Conservation (phyloP, 1,140 invertebrate genomes). For the Phymastichus coffea region DNA sequence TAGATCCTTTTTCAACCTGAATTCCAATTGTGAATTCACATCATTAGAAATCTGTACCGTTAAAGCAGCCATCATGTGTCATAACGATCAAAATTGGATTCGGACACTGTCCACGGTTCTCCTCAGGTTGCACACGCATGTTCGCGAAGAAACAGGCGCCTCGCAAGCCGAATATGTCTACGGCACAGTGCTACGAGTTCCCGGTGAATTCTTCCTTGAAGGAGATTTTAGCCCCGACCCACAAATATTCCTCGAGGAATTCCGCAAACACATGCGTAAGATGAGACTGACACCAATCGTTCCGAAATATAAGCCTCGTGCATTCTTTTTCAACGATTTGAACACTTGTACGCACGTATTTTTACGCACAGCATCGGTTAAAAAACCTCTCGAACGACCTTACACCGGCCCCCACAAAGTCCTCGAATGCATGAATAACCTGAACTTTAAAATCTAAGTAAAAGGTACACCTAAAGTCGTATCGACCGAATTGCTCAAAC, state of each 20-base stretch:
- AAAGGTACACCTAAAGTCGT: background rate
- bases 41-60: too few species aligned
- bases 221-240: background rate
- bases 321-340: constrained; percentile 24
- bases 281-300: background rate
- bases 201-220: constrained; percentile 42
- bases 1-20: too few species aligned
- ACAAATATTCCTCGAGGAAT: background rate
- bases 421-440: background rate
- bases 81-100: too few species aligned
- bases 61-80: too few species aligned
- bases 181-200: constrained; percentile 18
- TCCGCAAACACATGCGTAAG: constrained; percentile 8
- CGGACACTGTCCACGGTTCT: too few species aligned
- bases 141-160: too few species aligned
- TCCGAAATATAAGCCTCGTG: constrained; percentile 1
- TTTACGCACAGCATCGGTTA: too few species aligned
- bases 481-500: too few species aligned
- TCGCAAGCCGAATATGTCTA: background rate
- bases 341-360: constrained; percentile 22
- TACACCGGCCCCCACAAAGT: constrained; percentile 30
- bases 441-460: background rate
- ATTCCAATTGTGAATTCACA: too few species aligned
- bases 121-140: too few species aligned
- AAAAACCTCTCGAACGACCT: constrained; percentile 12